phyloP scores from a whole-genome alignment of 2,113 vertebrate genomes.

The Podilymbus podiceps region DNA sequence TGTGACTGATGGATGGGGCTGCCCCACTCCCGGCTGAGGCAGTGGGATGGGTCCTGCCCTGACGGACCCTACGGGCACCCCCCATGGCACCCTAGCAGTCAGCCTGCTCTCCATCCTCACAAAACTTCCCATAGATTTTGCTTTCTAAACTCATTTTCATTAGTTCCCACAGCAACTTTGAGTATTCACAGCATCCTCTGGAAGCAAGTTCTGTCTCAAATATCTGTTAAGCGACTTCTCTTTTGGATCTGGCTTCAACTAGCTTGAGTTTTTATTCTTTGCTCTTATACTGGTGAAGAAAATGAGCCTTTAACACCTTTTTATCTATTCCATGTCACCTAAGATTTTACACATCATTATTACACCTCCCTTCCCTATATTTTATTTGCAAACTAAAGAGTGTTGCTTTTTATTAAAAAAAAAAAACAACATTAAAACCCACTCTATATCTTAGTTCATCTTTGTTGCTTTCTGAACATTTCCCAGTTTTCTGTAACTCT shows the following conservation, averaged over 20 bases:
- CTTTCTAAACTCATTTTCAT: neutral
- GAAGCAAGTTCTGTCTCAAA: neutral
- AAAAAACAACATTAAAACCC: neutral
- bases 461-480: neutral
- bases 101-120: neutral
- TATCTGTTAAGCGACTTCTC: neutral
- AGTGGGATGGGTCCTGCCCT: neutral
- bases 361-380: rapidly evolving
- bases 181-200: neutral
- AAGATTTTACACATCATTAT: neutral
- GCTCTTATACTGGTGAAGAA: neutral
- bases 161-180: neutral
- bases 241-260: neutral
- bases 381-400: neutral
- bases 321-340: neutral
- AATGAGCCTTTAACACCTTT: neutral
- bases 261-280: neutral
- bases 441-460: neutral
- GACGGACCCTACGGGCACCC: rapidly evolving
- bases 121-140: neutral
- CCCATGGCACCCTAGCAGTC: neutral
- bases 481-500: neutral
- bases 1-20: neutral
- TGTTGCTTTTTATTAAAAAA: no score
- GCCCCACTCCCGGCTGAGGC: no score